These are phyloP conservation scores for Panonychus citri DNA, from an alignment of 1,140 invertebrate genomes.

Conservation along the genomic window DNA sequence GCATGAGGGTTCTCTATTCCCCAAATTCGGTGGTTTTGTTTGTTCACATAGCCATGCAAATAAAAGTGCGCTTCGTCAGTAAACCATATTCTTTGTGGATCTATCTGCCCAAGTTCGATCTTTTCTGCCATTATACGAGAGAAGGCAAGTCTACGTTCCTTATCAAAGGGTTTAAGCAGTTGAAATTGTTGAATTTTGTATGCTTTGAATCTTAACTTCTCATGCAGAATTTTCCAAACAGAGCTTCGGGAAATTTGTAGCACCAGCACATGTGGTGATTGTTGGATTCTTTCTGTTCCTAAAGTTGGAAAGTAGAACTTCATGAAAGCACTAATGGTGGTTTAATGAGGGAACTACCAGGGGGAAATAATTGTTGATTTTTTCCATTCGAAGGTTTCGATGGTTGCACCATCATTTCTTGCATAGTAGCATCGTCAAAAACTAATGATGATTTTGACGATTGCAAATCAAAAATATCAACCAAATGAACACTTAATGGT, in stretches of 20 bases:
- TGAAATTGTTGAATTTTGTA: slow-evolving; percentile 1
- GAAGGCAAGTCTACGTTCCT: slow-evolving; percentile 3
- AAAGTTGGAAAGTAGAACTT: too few species aligned
- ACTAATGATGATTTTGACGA: too few species aligned
- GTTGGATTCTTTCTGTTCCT: too few species aligned
- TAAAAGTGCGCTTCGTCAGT: slow-evolving; percentile 3
- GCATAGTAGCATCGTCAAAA: too few species aligned
- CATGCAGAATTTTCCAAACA: not conserved
- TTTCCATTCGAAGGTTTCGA: too few species aligned
- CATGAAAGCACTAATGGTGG: too few species aligned
- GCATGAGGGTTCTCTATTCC: slow-evolving; percentile 11
- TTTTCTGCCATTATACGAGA: not conserved
- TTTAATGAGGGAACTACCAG: too few species aligned
- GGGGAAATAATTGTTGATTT: too few species aligned
- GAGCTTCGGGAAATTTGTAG: not conserved
- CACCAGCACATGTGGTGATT: not conserved
- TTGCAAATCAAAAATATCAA: too few species aligned
- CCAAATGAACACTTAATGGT: too few species aligned
- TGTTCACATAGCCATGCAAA: slow-evolving; percentile 10
- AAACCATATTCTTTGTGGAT: slow-evolving; percentile 2
- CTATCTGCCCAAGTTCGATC: not conserved
- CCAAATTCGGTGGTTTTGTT: slow-evolving; percentile 14
- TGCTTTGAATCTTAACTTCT: slow-evolving; percentile 2
- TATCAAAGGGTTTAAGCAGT: not conserved
- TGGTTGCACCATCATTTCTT: too few species aligned